These are phyloP conservation scores for Nephila pilipes DNA, from an alignment of 1,140 invertebrate species.

Conservation along the genomic window DNA sequence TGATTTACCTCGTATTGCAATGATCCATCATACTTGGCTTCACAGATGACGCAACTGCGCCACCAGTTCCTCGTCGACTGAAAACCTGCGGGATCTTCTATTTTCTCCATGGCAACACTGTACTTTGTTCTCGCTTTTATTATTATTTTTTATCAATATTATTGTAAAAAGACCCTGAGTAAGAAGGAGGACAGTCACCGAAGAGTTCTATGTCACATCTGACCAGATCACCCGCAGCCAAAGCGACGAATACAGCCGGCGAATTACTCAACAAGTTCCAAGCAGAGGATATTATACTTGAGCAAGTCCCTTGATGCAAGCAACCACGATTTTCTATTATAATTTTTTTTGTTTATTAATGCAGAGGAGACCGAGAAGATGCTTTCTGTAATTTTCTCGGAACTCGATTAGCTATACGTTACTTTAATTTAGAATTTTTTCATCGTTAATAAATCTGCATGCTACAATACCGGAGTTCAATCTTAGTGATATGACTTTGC, in stretches of 20 bases:
- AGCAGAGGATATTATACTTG: slow-evolving; percentile 68
- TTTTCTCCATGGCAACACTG: slow-evolving; percentile 63
- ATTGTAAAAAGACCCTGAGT: slow-evolving; percentile 77
- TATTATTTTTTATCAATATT: slow-evolving; percentile 58
- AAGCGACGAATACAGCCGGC: slow-evolving; percentile 34
- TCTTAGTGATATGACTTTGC: slow-evolving; percentile 75
- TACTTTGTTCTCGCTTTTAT: slow-evolving; percentile 73
- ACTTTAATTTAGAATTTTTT: slow-evolving; percentile 25
- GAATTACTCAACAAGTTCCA: slow-evolving; percentile 46
- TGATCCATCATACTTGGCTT: slow-evolving; percentile 64
- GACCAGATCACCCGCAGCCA: slow-evolving; percentile 49
- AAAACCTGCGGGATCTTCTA: slow-evolving; percentile 43
- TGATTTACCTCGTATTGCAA: slow-evolving; percentile 74
- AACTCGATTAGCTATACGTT: background rate
- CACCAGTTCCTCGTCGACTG: slow-evolving; percentile 56
- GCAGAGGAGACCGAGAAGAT: slow-evolving; percentile 3
- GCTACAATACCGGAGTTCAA: slow-evolving; percentile 75
- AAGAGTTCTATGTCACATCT: slow-evolving; percentile 66
- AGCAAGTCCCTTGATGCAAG: slow-evolving; percentile 69
- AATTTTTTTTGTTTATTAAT: background rate
- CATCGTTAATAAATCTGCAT: slow-evolving; percentile 67
- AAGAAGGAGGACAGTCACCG: slow-evolving; percentile 76
- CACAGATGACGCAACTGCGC: slow-evolving; percentile 46
- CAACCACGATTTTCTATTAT: slow-evolving; percentile 17
- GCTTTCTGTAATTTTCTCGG: slow-evolving; percentile 7